Base-by-base conservation (phyloP, 2,113 vertebrate species). In the Pachyramphus minor region DNA sequence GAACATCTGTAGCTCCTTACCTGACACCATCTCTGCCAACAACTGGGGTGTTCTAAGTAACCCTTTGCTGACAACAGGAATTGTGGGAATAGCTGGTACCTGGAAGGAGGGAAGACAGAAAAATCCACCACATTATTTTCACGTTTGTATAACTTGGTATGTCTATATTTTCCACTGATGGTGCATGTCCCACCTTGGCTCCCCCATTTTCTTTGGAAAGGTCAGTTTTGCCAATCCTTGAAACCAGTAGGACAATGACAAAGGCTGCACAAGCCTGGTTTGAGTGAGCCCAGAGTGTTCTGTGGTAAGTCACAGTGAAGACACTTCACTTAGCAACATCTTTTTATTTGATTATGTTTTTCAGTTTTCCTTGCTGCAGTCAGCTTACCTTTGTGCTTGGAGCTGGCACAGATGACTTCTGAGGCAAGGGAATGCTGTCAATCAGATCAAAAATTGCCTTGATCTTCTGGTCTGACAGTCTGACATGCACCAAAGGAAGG, bases 391-490 rank as follows among this genome's bases (percentile, higher is more conserved):
- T 99, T 84, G 90, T 93, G 87, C 95, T 98, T 62, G 97, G 97
- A 95, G 97, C 88, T 12, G 95, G 92, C 30, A 96, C 3, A 17
- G 97, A 96, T 45, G 94, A 95, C 49, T 94, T 97, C 95, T 97
- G 97, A 59, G 99, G 99, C 27, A 99, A 97, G 0, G 99, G 98
- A 93, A 99, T 98, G 95, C 99, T 99, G 60, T 99, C 95, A 25
- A 99, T 93, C 81, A 99, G 97, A 72, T 98, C 97, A 18, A 98
- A 89, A 42, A 99, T 80, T 12, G 97, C 97, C 69, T 98, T 98
- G 74, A 99, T 98, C 97, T 99, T 99, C 97, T 98, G 98, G 93
- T 99, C 99, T 4, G 99, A 99, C 84, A 99, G 98, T 87, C 97
- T 99, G 50, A 99, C 56, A 8, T 99, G 98, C 82, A 99, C 96